phyloP scores from a whole-genome alignment of 2,888 invertebrate genomes.

The Thymelicus sylvestris region DNA sequence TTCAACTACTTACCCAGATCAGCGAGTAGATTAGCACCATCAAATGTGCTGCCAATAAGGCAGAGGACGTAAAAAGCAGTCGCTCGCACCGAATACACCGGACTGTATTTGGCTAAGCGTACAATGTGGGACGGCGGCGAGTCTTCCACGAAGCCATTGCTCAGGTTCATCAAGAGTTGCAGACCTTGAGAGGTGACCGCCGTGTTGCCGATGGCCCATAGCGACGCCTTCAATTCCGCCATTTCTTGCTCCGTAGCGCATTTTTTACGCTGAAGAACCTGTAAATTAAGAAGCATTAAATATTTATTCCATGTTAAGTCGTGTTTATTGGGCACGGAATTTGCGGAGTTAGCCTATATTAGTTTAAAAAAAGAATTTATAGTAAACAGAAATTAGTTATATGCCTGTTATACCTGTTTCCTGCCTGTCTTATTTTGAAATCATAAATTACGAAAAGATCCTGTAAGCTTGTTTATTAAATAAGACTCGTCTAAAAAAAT shows the following conservation, averaged over 20 bases:
- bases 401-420: no score
- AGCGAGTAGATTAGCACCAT: constrained; percentile 91
- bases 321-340: no score
- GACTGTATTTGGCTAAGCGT: constrained; percentile 90
- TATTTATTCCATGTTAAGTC: no score
- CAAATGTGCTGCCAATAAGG: constrained; percentile 92
- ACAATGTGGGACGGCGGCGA: constrained; percentile 79
- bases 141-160: constrained; percentile 67
- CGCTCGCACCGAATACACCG: constrained; percentile 94
- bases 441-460: no score
- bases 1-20: constrained; percentile 82
- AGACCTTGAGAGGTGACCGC: constrained; percentile 91
- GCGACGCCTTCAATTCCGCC: constrained; percentile 92
- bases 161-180: constrained; percentile 87
- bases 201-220: constrained; percentile 95
- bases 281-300: neutral
- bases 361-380: no score
- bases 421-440: no score
- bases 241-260: constrained; percentile 89
- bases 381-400: no score
- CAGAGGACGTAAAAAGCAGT: constrained; percentile 96
- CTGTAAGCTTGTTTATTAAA: no score
- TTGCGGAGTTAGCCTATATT: no score
- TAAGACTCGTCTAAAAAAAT: no score
- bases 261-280: constrained; percentile 78